Conservation (phyloP, 2,113 vertebrate genomes). For the Cephalopterus ornatus region DNA sequence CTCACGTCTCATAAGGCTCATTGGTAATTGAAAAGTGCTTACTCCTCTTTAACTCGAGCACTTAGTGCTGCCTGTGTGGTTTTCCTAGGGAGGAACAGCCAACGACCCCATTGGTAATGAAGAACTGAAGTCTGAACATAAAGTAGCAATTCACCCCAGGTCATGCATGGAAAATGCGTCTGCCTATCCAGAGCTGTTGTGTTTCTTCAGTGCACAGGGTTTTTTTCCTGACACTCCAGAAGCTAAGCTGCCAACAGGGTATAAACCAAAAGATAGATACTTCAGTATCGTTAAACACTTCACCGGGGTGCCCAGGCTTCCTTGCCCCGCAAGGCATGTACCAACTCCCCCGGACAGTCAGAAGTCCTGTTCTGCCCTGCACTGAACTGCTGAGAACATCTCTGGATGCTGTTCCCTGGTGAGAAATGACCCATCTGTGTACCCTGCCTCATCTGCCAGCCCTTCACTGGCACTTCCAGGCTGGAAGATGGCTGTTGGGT, state of each 20-base stretch:
- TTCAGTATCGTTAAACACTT: too few species aligned
- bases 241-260: not conserved
- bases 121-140: not conserved
- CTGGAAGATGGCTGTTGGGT: not conserved
- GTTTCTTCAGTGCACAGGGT: not conserved
- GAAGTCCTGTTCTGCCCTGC: not conserved
- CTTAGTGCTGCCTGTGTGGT: not conserved
- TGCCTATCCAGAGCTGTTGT: not conserved
- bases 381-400: not conserved
- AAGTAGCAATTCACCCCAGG: not conserved
- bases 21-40: not conserved
- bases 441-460: not conserved
- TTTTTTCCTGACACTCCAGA: not conserved
- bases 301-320: not conserved
- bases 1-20: fast-evolving
- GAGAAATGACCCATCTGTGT: fast-evolving
- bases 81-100: not conserved
- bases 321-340: fast-evolving
- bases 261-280: not conserved
- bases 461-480: not conserved
- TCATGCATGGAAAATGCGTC: not conserved
- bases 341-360: fast-evolving
- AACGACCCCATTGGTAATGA: fast-evolving
- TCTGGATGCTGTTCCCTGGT: fast-evolving
- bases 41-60: not conserved